Evolutionary conservation across 2,888 invertebrate genomes (phyloP).

Genomic region (Deilephila elpenor): DNA sequence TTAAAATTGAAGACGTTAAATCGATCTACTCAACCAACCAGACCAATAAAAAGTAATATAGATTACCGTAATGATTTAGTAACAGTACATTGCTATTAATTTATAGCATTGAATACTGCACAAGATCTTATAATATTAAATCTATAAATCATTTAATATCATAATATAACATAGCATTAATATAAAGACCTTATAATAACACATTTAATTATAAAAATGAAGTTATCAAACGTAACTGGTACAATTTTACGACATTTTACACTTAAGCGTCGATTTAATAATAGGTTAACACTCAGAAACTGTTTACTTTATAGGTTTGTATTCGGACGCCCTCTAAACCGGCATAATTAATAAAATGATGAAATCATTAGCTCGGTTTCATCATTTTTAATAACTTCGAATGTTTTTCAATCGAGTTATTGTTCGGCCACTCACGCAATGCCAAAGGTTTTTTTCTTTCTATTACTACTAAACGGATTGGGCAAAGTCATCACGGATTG

Average conservation of each 20-base stretch:
- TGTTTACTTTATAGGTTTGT: not conserved
- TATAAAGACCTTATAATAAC: not conserved
- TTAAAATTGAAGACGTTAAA: no score
- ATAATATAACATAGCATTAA: no score
- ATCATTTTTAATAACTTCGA: conserved; percentile 3
- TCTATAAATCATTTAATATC: no score
- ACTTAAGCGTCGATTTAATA: not conserved
- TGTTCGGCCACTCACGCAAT: conserved; percentile 1
- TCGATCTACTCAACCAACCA: no score
- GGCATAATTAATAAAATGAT: conserved; percentile 23
- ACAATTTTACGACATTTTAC: conserved; percentile 1
- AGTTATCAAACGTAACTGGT: not conserved
- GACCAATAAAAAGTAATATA: no score
- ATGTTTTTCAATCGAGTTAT: conserved; percentile 3
- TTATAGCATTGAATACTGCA: no score
- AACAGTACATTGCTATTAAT: no score
- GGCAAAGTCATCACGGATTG: not conserved
- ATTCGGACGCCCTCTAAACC: not conserved
- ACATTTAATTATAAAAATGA: not conserved
- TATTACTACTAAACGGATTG: not conserved
- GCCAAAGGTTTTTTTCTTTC: not conserved
- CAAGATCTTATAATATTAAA: no score
- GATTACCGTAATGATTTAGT: no score
- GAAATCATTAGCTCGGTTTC: conserved; percentile 12
- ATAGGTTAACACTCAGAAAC: not conserved